Conservation (phyloP, 2,797 vertebrate species). For the Emys orbicularis region DNA sequence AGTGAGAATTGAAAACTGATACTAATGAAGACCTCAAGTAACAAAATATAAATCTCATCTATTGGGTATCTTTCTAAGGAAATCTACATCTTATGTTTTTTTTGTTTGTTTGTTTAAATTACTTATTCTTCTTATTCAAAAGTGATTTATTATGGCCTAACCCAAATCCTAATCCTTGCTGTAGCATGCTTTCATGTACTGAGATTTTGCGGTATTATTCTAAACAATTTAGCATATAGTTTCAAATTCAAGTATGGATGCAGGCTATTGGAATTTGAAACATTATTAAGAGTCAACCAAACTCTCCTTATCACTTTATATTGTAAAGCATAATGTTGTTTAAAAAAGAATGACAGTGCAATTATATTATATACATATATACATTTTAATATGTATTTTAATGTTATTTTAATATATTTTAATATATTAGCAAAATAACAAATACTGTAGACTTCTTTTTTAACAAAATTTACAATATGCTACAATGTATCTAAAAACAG, state of each 20-base stretch:
- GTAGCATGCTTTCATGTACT: background rate
- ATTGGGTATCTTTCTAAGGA: background rate
- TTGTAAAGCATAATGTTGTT: background rate
- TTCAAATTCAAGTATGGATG: background rate
- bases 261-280: background rate
- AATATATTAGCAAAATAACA: background rate
- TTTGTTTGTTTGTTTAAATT: fast-evolving
- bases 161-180: background rate
- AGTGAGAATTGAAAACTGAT: background rate
- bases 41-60: background rate
- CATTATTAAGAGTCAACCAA: background rate
- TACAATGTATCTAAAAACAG: background rate
- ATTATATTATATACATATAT: background rate
- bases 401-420: background rate
- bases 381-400: background rate
- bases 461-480: background rate
- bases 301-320: background rate
- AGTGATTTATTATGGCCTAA: fast-evolving
- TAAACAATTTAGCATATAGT: background rate
- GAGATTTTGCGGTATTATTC: background rate
- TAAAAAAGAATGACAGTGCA: background rate
- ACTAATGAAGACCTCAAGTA: background rate
- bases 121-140: background rate
- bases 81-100: background rate
- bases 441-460: background rate